Conservation (phyloP, 2,797 vertebrate genomes). For the Micromesistius poutassou region DNA sequence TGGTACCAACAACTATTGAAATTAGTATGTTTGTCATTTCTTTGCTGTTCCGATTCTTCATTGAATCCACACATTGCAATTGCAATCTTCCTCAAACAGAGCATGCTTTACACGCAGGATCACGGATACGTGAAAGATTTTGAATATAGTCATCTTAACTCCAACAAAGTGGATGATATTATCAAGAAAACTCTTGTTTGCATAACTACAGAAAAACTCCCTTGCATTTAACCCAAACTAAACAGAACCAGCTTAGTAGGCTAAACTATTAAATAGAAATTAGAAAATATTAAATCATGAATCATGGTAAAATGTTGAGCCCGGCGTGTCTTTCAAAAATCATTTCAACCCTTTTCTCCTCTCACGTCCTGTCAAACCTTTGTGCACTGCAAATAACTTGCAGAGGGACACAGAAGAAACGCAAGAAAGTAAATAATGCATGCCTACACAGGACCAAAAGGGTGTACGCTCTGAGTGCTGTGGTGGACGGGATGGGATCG, state of each 20-base stretch:
- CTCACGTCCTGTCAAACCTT: conserved; percentile 22
- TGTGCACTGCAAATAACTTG: conserved; percentile 21
- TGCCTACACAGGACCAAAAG: conserved; percentile 57
- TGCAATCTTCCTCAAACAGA: not conserved
- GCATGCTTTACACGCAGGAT: not conserved
- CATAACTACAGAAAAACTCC: not conserved
- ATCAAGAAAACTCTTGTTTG: not conserved
- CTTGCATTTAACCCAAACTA: not conserved
- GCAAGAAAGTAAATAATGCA: conserved; percentile 64
- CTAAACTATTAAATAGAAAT: not conserved
- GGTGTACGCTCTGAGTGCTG: conserved; percentile 38
- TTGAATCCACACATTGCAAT: not conserved
- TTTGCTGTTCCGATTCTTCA: not conserved
- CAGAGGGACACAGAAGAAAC: conserved; percentile 29
- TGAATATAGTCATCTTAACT: not conserved
- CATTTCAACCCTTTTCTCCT: not conserved
- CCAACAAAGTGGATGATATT: not conserved
- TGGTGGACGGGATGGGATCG: conserved; percentile 7
- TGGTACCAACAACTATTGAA: not conserved
- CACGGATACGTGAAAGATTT: not conserved
- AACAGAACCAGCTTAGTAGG: not conserved
- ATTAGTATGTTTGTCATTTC: not conserved
- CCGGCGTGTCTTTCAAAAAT: not conserved
- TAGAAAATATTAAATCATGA: not conserved
- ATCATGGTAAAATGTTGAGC: not conserved